Evolutionary conservation across 37 sponge, comb jelly and placozoan genomes (phyloP).

Genomic region (Oopsacas minuta): DNA sequence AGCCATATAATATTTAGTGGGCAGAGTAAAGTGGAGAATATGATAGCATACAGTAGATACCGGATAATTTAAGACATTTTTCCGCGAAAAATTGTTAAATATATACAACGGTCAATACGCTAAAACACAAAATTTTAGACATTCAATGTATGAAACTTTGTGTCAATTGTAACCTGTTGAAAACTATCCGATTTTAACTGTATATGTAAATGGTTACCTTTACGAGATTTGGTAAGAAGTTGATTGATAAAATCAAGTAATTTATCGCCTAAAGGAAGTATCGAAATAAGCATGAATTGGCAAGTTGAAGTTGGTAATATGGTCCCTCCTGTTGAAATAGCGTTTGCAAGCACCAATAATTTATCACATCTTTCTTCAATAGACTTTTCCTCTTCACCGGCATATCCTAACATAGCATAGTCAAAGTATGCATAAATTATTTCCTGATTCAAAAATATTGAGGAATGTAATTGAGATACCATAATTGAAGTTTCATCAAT

Average conservation of each 20-base stretch:
- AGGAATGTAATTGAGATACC: neutral
- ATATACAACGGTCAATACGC: neutral
- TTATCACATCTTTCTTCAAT: neutral
- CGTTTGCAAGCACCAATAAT: neutral
- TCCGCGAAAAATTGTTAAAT: too few species aligned
- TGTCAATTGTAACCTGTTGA: too few species aligned
- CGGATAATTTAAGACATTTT: too few species aligned
- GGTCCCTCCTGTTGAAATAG: slow-evolving; percentile 8
- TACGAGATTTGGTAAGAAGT: neutral
- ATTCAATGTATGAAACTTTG: too few species aligned
- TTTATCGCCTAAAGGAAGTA: neutral
- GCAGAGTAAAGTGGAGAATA: too few species aligned
- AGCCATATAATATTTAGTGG: too few species aligned
- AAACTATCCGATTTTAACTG: neutral
- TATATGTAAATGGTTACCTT: neutral
- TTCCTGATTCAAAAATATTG: neutral
- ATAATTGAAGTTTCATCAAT: neutral
- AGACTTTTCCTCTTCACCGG: neutral
- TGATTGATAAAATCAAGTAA: neutral
- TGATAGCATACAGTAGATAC: too few species aligned
- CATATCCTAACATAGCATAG: neutral
- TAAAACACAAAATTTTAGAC: too few species aligned
- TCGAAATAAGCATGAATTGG: neutral
- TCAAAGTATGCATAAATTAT: neutral
- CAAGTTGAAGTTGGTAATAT: neutral